These are phyloP conservation scores for Matsumurasca onukii DNA, from an alignment of 1,140 invertebrate species.

Conservation along the genomic window DNA sequence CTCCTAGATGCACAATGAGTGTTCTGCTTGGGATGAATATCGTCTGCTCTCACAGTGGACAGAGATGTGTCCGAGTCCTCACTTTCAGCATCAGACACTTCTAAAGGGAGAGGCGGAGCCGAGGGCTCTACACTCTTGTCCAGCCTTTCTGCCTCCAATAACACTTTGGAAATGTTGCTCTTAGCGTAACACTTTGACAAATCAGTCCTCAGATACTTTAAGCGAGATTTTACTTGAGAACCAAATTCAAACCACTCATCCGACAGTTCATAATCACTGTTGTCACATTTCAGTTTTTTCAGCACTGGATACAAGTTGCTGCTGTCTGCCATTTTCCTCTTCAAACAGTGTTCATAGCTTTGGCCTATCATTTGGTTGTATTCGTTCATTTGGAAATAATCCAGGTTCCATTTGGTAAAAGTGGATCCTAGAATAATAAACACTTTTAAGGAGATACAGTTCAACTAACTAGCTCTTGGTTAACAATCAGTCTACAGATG, in stretches of 20 bases:
- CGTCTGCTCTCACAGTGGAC: background rate
- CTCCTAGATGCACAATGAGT: background rate
- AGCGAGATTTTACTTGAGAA: background rate
- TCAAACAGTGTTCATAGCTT: too few relatives aligned
- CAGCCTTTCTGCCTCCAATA: slow-evolving; percentile 4
- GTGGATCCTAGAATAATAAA: slow-evolving; percentile 4
- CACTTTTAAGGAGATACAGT: background rate
- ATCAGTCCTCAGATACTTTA: background rate
- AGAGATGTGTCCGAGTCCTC: background rate
- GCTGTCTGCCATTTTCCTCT: background rate
- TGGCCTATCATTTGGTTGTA: too few relatives aligned
- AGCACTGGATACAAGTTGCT: too few relatives aligned
- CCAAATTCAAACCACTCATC: background rate
- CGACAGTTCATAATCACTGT: background rate
- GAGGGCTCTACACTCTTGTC: background rate
- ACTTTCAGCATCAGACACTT: background rate
- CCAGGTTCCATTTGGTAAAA: slow-evolving; percentile 5
- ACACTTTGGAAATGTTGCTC: slow-evolving; percentile 12
- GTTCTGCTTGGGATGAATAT: background rate
- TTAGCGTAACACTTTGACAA: slow-evolving; percentile 1
- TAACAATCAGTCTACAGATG: too few relatives aligned
- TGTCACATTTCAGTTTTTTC: too few relatives aligned
- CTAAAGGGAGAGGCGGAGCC: background rate
- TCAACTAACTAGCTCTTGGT: too few relatives aligned
- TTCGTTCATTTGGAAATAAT: too few relatives aligned